These are phyloP conservation scores for Drosophila bocki DNA, from an alignment of 1,140 invertebrate species.

Conservation along the genomic window DNA sequence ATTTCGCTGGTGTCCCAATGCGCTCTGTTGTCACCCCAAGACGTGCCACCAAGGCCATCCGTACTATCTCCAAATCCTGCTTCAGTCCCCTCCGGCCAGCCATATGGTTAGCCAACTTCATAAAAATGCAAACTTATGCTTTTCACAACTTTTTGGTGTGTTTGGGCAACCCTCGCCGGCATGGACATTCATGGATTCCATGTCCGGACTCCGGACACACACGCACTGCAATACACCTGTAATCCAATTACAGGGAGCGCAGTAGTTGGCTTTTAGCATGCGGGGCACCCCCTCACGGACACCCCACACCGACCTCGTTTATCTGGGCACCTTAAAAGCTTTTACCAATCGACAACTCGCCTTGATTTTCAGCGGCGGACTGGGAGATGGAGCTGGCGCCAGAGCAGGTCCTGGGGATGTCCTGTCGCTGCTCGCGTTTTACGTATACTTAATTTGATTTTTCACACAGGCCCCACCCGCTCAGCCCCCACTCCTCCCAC, in stretches of 20 bases:
- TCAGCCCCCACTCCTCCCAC: conserved; percentile 6
- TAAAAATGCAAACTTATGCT: conserved; percentile 84
- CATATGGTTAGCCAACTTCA: conserved; percentile 75
- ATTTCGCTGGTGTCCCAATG: neutral
- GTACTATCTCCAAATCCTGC: neutral
- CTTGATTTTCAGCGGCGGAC: conserved; percentile 74
- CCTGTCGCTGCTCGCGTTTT: conserved; percentile 71
- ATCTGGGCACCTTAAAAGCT: conserved; percentile 80
- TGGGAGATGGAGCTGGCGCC: conserved; percentile 31
- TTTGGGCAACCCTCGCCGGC: conserved; percentile 45
- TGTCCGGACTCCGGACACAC: conserved; percentile 27
- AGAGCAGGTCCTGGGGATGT: conserved; percentile 24
- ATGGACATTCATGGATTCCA: conserved; percentile 27
- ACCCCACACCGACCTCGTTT: conserved; percentile 26
- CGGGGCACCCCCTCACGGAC: conserved; percentile 35
- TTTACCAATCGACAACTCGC: conserved; percentile 82
- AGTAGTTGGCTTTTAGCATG: conserved; percentile 82
- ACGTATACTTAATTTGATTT: conserved; percentile 84
- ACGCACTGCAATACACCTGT: conserved; percentile 67
- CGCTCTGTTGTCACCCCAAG: conserved; percentile 1
- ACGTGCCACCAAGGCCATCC: conserved; percentile 15
- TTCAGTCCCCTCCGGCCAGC: neutral
- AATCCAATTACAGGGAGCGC: conserved; percentile 84
- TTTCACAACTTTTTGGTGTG: conserved; percentile 71
- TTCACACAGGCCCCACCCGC: conserved; percentile 62